These are phyloP conservation scores for Alfaro cultratus DNA, from an alignment of 2,797 vertebrate species.

Conservation along the genomic window DNA sequence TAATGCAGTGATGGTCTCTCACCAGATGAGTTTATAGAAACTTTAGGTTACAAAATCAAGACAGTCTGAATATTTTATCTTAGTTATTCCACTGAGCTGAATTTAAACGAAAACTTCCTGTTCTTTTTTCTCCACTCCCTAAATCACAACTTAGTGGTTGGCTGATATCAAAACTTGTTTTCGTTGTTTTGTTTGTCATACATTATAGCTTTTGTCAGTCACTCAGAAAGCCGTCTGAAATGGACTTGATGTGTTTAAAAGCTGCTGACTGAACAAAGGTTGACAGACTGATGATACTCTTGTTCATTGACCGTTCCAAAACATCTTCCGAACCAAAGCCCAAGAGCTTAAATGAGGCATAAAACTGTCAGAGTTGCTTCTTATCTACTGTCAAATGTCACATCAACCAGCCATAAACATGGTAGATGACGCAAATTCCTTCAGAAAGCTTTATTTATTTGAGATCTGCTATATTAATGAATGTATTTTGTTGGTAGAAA, in stretches of 20 bases:
- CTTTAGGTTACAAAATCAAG: constrained; percentile 1
- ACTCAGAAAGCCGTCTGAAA: neutral
- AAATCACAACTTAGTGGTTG: neutral
- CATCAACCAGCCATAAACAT: constrained; percentile 41
- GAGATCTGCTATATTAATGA: neutral
- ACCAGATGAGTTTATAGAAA: neutral
- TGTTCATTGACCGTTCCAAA: constrained; percentile 24
- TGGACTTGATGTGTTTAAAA: constrained; percentile 2
- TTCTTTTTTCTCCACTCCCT: neutral
- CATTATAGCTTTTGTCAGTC: constrained; percentile 2
- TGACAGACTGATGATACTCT: constrained; percentile 8
- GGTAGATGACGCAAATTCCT: neutral
- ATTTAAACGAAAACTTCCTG: neutral
- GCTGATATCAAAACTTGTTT: neutral
- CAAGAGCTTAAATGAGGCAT: constrained; percentile 38
- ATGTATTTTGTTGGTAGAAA: neutral
- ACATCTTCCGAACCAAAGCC: constrained; percentile 22
- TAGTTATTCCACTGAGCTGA: neutral
- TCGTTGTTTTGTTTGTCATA: neutral
- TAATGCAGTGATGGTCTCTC: neutral
- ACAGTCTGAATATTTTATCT: neutral
- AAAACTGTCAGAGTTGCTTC: constrained; percentile 49
- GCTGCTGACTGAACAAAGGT: constrained; percentile 3
- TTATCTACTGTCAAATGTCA: constrained; percentile 32
- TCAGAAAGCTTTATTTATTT: constrained; percentile 7